A percentile compares a stretch with the other conserved stretches of the same genome.
phyloP scores from a whole-genome alignment of 2,113 vertebrate genomes.

The Zonotrichia leucophrys region DNA sequence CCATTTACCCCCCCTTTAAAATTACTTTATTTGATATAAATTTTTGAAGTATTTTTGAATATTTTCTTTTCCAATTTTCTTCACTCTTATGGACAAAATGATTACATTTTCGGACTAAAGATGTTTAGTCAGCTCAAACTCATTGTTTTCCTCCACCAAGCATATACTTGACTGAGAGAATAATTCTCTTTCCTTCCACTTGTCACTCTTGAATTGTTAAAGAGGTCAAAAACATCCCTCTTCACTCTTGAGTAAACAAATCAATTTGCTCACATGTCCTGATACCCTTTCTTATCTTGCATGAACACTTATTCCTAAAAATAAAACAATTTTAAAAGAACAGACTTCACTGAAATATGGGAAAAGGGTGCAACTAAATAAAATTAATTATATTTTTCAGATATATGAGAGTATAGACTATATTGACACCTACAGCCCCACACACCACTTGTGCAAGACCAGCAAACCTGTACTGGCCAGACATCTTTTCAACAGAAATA shows the following conservation, averaged over 20 bases:
- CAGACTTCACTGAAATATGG: not conserved
- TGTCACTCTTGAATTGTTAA: not conserved
- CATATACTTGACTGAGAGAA: not conserved
- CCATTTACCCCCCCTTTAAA: not conserved
- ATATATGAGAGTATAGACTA: not conserved
- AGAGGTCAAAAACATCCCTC: not conserved
- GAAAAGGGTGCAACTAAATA: not conserved
- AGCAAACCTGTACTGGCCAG: not conserved
- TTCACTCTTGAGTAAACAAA: not conserved
- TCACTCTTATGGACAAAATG: not conserved
- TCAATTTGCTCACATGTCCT: not conserved
- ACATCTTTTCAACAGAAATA: not conserved
- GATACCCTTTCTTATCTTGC: not conserved
- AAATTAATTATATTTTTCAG: not conserved
- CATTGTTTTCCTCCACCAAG: not conserved
- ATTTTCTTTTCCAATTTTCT: not conserved
- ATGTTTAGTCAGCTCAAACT: not conserved
- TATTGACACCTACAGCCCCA: not conserved
- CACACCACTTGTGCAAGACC: not conserved
- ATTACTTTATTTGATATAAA: not conserved
- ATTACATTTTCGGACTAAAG: not conserved
- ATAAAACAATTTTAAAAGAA: not conserved
- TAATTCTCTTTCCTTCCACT: not conserved
- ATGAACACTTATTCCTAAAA: not conserved
- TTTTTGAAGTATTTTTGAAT: not conserved